phyloP scores from a whole-genome alignment of 2,888 invertebrate genomes.

The Onchidella celtica region DNA sequence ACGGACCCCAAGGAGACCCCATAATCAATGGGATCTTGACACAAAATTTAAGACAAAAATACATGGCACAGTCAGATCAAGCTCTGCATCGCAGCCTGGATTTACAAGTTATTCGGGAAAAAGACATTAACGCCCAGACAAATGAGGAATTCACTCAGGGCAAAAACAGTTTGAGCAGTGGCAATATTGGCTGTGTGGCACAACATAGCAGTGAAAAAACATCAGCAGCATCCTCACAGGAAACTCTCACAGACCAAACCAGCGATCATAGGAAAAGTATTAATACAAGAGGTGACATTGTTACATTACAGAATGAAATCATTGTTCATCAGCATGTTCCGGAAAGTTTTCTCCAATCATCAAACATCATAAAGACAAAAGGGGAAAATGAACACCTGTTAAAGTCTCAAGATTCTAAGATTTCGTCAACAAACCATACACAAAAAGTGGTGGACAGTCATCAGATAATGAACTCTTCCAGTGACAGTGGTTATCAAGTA shows the following conservation, averaged over 20 bases:
- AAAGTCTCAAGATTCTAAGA: too few species aligned
- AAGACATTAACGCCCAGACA: not conserved
- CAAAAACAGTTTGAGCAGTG: not conserved
- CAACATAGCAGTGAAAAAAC: not conserved
- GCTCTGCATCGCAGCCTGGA: conserved; percentile 14
- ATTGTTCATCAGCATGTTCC: not conserved
- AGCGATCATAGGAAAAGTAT: not conserved
- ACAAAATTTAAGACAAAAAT: not conserved
- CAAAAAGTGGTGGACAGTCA: too few species aligned
- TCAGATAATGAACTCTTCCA: too few species aligned
- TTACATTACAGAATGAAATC: not conserved
- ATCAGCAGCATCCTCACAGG: conserved; percentile 28
- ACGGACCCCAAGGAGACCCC: conserved; percentile 6
- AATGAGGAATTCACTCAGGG: not conserved
- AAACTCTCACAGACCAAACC: conserved; percentile 36
- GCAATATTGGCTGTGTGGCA: not conserved
- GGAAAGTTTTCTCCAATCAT: not conserved
- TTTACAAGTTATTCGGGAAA: not conserved
- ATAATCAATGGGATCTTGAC: conserved; percentile 5
- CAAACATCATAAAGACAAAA: not conserved
- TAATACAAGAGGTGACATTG: not conserved
- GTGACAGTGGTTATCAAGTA: too few species aligned
- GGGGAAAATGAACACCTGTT: too few species aligned
- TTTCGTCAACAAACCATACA: too few species aligned
- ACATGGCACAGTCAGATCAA: conserved; percentile 27